These are phyloP conservation scores for Colius striatus DNA, from an alignment of 2,113 vertebrate genomes.

Conservation along the genomic window DNA sequence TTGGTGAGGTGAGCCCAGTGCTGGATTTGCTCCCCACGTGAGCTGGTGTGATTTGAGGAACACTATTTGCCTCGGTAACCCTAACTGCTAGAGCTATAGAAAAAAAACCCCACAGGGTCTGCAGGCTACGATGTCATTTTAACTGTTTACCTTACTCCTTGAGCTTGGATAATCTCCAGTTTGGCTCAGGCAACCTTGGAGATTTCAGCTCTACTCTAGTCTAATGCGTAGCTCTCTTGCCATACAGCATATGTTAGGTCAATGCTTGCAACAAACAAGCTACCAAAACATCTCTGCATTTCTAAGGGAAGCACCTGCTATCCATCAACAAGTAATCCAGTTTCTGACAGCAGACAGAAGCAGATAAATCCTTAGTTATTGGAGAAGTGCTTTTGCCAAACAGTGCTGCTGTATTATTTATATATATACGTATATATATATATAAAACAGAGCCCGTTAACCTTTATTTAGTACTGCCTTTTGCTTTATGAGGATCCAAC, in stretches of 20 bases:
- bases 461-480: not conserved
- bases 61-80: fast-evolving
- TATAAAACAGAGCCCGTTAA: not conserved
- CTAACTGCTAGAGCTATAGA: not conserved
- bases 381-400: not conserved
- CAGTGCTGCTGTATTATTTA: not conserved
- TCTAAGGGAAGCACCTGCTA: slow-evolving; percentile 5
- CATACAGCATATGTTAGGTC: not conserved
- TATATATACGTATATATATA: not conserved
- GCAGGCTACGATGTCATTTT: not conserved
- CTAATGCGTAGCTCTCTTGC: not conserved
- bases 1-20: fast-evolving
- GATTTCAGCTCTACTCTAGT: not conserved
- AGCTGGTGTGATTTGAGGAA: not conserved
- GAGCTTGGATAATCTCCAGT: not conserved
- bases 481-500: not conserved
- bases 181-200: not conserved
- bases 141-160: not conserved
- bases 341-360: not conserved
- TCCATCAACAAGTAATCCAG: not conserved
- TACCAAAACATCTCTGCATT: not conserved
- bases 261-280: not conserved
- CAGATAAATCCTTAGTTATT: not conserved
- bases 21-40: fast-evolving
- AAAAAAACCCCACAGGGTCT: not conserved